Conservation (phyloP, 2,113 vertebrate species). For the Ia io region DNA sequence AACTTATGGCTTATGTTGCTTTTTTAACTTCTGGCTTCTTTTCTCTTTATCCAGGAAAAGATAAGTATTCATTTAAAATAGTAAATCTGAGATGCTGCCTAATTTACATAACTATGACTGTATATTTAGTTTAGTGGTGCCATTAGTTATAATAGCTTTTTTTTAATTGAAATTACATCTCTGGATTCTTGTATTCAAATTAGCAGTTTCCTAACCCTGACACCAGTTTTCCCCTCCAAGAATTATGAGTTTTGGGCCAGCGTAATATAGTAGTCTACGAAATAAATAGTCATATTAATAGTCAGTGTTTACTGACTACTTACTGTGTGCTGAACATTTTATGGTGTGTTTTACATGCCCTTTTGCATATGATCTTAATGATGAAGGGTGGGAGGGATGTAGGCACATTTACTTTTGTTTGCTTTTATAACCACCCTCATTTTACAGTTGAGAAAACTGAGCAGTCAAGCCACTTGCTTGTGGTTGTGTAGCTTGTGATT, state of each 20-base stretch:
- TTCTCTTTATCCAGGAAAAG: constrained; percentile 24
- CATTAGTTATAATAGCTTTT: background rate
- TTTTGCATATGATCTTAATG: background rate
- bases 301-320: background rate
- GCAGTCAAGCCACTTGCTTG: background rate
- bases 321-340: background rate
- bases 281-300: background rate
- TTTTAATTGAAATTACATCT: constrained; percentile 6
- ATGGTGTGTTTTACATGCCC: background rate
- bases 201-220: background rate
- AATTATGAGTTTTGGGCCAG: background rate
- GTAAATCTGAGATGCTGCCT: background rate
- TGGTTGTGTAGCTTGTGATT: background rate
- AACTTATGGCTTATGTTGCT: background rate
- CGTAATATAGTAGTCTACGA: background rate
- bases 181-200: background rate
- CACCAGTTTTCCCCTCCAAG: background rate
- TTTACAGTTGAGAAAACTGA: background rate
- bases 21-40: background rate
- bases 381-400: background rate
- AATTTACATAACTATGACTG: background rate
- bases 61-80: constrained; percentile 10
- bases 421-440: background rate
- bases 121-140: background rate
- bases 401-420: background rate